Evolutionary conservation across 2,113 vertebrate species (phyloP), one percentile per base, ranked within the genome.

Genomic region (Oenanthe oenanthe): DNA sequence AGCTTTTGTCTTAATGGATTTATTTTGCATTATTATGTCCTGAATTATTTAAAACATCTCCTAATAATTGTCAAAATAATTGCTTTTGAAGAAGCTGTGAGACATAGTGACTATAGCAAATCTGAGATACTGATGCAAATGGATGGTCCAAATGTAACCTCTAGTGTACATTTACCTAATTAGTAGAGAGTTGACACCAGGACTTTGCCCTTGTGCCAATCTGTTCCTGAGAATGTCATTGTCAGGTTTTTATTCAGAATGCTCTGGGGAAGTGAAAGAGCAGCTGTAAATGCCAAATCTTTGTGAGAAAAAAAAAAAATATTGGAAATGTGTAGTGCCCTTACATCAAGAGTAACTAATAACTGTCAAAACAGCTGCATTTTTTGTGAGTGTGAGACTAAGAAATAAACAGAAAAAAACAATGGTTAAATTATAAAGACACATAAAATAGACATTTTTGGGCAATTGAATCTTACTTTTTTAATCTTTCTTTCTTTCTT

Each of bases 61-160:
- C 26, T 58, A 85, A 66, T 85, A 92, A 90, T 62, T 90, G 42
- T 66, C 60, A 91, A 86, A 93, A 93, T 92, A 94, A 91, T 86
- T 93, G 51, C 47, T 21, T 94, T 83, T 1, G 1, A 86, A 94
- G 38, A 71, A 74, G 32, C 10, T 85, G 34, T 71, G 75, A 76
- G 60, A 60, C 32, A 84, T 6, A 71, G 72, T 51, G 50, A 70
- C 34, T 79, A 28, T 25, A 66, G 53, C 62, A 88, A 83, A 77
- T 92, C 47, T 54, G 56, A 91, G 36, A 86, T 67, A 74, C 13
- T 20, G 36, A 66, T 80, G 43, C 17, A 84, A 92, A 92, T 38
- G 7, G 34, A 34, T 80, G 21, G 7, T 56, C 24, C 78, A 68
- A 95, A 80, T 73, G 38, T 67, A 96, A 88, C 79, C 75, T 75